phyloP scores from a whole-genome alignment of 2,888 invertebrate genomes.

The Rhagophthalmus giganteus region DNA sequence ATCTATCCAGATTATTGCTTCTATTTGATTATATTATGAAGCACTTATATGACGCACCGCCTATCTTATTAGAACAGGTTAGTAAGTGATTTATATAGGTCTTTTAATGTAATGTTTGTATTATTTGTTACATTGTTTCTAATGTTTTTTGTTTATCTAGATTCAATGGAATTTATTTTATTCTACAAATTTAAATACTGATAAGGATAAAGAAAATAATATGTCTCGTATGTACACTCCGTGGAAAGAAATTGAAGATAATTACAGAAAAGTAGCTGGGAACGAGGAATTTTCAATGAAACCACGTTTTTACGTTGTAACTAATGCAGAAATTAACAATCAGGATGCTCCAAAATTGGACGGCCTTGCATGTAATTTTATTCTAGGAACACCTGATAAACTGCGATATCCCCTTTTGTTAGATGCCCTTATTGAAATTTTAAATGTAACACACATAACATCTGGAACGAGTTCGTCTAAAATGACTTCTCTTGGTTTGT shows the following conservation, averaged over 20 bases:
- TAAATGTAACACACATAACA: conserved; percentile 77
- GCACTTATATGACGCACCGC: conserved; percentile 91
- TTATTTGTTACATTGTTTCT: conserved; percentile 2
- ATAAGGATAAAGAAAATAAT: conserved; percentile 61
- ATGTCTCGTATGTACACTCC: conserved; percentile 68
- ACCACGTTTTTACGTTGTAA: conserved; percentile 89
- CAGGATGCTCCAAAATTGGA: conserved; percentile 91
- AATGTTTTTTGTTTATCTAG: conserved; percentile 51
- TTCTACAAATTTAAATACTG: conserved; percentile 63
- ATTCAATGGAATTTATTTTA: conserved; percentile 81
- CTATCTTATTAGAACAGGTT: conserved; percentile 83
- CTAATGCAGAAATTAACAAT: conserved; percentile 72
- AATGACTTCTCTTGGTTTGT: conserved; percentile 66
- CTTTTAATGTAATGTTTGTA: not conserved
- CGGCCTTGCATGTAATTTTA: conserved; percentile 90
- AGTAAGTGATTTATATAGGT: conserved; percentile 17
- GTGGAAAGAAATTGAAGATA: conserved; percentile 77
- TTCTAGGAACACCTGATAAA: conserved; percentile 89
- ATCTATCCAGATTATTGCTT: conserved; percentile 80
- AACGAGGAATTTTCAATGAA: conserved; percentile 73
- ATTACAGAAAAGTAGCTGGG: conserved; percentile 64
- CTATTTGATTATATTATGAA: conserved; percentile 93
- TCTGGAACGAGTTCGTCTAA: conserved; percentile 50
- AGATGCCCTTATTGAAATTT: conserved; percentile 80
- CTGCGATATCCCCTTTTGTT: conserved; percentile 84